A percentile compares a stretch with the other conserved stretches of the same genome.
Conservation (phyloP, 1,140 invertebrate species). For the Vanessa tameamea region DNA sequence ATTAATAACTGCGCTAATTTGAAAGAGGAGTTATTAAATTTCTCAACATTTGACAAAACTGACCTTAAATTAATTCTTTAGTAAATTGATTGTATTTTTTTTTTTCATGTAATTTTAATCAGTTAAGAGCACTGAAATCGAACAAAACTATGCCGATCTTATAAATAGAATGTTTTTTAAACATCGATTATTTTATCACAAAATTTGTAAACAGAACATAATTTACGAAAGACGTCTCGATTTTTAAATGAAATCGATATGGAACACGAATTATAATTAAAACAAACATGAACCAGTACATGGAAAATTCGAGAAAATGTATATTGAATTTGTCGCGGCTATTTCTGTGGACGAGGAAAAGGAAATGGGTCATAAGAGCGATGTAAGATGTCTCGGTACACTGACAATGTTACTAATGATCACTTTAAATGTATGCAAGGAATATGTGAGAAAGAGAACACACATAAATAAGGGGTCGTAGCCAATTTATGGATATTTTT, state of each 20-base stretch:
- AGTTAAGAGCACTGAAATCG: too few species aligned
- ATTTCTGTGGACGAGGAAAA: slow-evolving; percentile 42
- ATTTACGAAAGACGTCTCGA: not conserved
- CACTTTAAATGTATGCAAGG: slow-evolving; percentile 7
- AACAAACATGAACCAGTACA: slow-evolving; percentile 1
- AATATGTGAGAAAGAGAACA: not conserved
- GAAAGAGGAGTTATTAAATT: too few species aligned
- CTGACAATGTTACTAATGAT: slow-evolving; percentile 38
- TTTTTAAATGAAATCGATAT: not conserved
- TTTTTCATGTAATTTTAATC: too few species aligned
- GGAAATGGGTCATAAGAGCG: slow-evolving; percentile 37
- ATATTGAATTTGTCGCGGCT: slow-evolving; percentile 30
- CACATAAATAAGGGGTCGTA: not conserved
- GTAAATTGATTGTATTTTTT: too few species aligned
- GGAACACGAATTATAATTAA: slow-evolving; percentile 2
- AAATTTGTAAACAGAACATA: too few species aligned
- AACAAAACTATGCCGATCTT: too few species aligned
- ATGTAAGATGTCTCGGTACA: slow-evolving; percentile 26
- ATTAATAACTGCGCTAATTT: too few species aligned
- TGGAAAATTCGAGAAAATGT: slow-evolving; percentile 34
- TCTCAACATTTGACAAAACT: too few species aligned
- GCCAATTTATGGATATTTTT: not conserved
- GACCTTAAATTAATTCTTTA: too few species aligned
- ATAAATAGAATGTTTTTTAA: too few species aligned
- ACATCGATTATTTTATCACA: too few species aligned